Base-by-base conservation (phyloP, 1,140 invertebrate genomes). In the Papilio polytes region DNA sequence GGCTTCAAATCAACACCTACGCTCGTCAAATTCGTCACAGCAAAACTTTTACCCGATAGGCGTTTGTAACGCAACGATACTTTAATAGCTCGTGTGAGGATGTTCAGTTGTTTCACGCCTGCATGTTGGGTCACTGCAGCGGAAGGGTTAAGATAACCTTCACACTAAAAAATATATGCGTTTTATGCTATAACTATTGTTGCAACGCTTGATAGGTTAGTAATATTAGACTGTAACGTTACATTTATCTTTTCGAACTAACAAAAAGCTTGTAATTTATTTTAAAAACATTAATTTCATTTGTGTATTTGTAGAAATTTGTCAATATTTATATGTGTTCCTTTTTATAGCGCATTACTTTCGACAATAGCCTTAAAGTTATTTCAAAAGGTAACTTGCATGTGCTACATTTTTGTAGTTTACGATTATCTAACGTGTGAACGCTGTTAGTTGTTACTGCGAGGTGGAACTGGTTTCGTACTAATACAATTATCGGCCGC, bases 401-500 rank as follows among this genome's bases (percentile, higher is more conserved):
- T 66, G 63, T 66, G 63, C 22, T 66, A 36, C 22, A 66, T 66
- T 31, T 31, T 63, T 22, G 59, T 63, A 63, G 20, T n/a, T 12
- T 66, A 26, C 26, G 59, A 63, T 63, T 22, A 63, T 66, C 22
- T 66, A 66, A 66, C 63, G 63, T 66, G 63, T 66, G 70, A 73
- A 74, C 7, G 72, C 36, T 44, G 36, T 70, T 31, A 22, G 59
- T 31, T 31, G n/a, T 70, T 41, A 44, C 36, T 44, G 44, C 73
- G 73, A 74, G 44, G 41, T 74, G 73, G 80, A 85, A 85, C 85
- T 81, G 83, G 86, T 89, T 87, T 76, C 72, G 12, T 51, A 83
- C 85, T 89, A 89, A 88, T 36, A 82, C 82, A 89, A 86, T 89
- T 89, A 89, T 88, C 85, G 84, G 31, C 20, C 85, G 59, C 77